Conservation (phyloP, 2,888 invertebrate genomes). For the Ormyrus pomaceus region DNA sequence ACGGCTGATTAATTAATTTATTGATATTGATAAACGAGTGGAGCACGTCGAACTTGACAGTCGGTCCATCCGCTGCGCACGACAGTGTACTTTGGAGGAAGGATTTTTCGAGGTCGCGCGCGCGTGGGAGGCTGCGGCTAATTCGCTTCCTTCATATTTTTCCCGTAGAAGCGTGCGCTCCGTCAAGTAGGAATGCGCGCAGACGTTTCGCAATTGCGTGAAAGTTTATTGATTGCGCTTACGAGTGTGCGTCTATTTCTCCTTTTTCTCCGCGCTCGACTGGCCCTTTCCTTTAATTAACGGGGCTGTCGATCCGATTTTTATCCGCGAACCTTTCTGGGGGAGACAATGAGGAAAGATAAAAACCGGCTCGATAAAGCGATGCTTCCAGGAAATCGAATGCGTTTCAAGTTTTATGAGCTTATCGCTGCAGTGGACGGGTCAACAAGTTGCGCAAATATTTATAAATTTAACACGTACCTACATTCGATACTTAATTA, state of each 20-base stretch:
- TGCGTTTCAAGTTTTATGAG: background rate
- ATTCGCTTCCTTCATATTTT: too few relatives aligned
- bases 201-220: slow-evolving; percentile 39
- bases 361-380: background rate
- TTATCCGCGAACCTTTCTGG: background rate
- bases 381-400: background rate
- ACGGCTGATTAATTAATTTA: too few relatives aligned
- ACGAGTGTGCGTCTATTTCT: background rate
- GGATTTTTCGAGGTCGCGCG: slow-evolving; percentile 30
- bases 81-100: background rate
- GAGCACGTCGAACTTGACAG: too few relatives aligned
- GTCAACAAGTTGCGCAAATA: slow-evolving; percentile 28
- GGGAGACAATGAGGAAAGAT: background rate
- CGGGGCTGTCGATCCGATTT: slow-evolving; percentile 9
- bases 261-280: background rate
- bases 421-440: slow-evolving; percentile 1
- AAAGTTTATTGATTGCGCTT: slow-evolving; percentile 54
- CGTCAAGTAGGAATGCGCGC: slow-evolving; percentile 7
- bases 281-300: slow-evolving; percentile 50
- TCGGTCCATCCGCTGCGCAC: too few relatives aligned
- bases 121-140: slow-evolving; percentile 3
- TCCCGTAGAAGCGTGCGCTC: background rate
- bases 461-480: background rate
- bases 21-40: too few relatives aligned
- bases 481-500: too few relatives aligned